Evolutionary conservation across 2,888 invertebrate genomes (phyloP), one percentile per base, ranked within the genome.

Genomic region (Tuta absoluta): DNA sequence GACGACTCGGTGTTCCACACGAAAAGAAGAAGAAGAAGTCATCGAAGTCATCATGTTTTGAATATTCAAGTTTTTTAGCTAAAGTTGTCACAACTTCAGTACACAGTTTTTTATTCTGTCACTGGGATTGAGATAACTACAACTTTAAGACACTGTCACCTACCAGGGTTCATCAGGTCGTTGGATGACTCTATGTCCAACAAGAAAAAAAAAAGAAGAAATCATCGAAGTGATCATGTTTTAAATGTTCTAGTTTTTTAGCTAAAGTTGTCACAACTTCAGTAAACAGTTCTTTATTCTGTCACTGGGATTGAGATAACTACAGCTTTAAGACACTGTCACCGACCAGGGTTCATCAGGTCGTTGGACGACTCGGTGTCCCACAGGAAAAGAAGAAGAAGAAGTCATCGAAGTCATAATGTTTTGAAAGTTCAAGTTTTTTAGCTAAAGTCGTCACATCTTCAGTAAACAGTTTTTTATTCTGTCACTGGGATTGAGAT

Each of bases 301-400:
- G 69, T 74, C 74, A 75, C 71, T 72, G 71, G 72, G 72, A 70
- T 53, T 62, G 24, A 67, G 76, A 71, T 69, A 67, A 49, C 66
- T 66, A 48, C 60, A 60, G 65, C 48, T 66, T 45, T 11, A 21
- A 38, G 51, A 49, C 37, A 38, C 11, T 11, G 2, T 38, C 38
- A 38, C 8, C 38, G 8, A 11, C n/a, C n/a, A n/a, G 8, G 33
- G 8, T 33, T 33, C 33, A 33, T 33, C 33, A 8, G 3, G 33
- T 33, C 33, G n/a, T n/a, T n/a, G n/a, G n/a, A n/a, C n/a, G n/a
- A n/a, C n/a, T n/a, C n/a, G n/a, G n/a, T n/a, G n/a, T n/a, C n/a
- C n/a, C n/a, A n/a, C n/a, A n/a, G n/a, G n/a, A n/a, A n/a, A n/a
- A n/a, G n/a, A n/a, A n/a, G n/a, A n/a, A n/a, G n/a, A n/a, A n/a